Percentiles rank a stretch among this genome's conserved stretches.
These are phyloP conservation scores for Rotaria sp. DNA, from an alignment of 2,888 invertebrate genomes.

Conservation along the genomic window DNA sequence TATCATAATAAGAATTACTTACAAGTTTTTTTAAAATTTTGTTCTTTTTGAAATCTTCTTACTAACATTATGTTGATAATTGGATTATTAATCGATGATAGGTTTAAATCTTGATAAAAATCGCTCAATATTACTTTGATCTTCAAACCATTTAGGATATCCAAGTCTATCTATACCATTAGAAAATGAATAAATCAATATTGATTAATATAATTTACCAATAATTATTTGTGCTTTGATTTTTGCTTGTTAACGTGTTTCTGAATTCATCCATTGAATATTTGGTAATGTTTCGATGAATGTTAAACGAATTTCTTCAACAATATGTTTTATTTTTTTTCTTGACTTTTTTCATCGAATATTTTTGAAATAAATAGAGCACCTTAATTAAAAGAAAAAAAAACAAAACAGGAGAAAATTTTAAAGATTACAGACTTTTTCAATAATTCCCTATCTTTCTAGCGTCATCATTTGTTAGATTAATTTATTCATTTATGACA, in stretches of 20 bases:
- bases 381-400: slow-evolving; percentile 45
- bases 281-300: slow-evolving; percentile 45
- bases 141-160: slow-evolving; percentile 48
- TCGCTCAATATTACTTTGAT: slow-evolving; percentile 45
- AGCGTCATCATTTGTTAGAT: too few species aligned
- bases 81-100: slow-evolving; percentile 46
- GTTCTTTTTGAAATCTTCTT: slow-evolving; percentile 44
- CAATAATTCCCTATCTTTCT: too few species aligned
- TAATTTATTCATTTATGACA: too few species aligned
- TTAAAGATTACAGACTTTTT: too few species aligned
- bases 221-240: slow-evolving; percentile 45
- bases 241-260: slow-evolving; percentile 44
- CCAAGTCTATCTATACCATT: slow-evolving; percentile 44
- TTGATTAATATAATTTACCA: neutral
- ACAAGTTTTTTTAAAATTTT: slow-evolving; percentile 46
- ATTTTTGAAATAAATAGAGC: slow-evolving; percentile 44
- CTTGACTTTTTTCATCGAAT: slow-evolving; percentile 43
- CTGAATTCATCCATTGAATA: slow-evolving; percentile 49
- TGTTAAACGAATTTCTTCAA: slow-evolving; percentile 44
- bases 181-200: neutral
- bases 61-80: slow-evolving; percentile 48
- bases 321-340: slow-evolving; percentile 45
- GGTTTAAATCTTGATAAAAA: slow-evolving; percentile 45
- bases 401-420: too few species aligned
- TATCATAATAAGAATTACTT: slow-evolving; percentile 44